Conservation (phyloP, 2,888 invertebrate genomes). For the Bruchidius siliquastri region DNA sequence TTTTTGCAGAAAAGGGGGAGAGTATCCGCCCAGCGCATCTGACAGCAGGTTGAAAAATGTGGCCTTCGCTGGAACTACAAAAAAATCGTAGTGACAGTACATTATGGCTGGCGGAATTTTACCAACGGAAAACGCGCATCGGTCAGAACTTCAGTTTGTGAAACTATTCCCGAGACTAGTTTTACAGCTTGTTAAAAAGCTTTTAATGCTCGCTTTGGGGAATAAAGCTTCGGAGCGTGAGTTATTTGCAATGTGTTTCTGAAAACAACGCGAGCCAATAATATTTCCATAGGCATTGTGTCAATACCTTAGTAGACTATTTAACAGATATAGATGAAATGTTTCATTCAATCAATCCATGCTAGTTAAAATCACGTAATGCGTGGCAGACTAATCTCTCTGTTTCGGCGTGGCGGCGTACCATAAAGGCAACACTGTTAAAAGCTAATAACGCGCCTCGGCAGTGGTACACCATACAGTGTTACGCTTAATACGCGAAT, state of each 20-base stretch:
- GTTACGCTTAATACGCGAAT: too few relatives aligned
- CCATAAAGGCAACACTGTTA: too few relatives aligned
- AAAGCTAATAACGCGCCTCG: too few relatives aligned
- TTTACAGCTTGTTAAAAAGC: background rate
- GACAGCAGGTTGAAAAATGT: background rate
- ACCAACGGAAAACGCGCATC: background rate
- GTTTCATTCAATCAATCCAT: too few relatives aligned
- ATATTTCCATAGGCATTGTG: too few relatives aligned
- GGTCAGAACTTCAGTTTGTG: background rate
- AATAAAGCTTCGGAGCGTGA: background rate
- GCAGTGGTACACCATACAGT: too few relatives aligned
- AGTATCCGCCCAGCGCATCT: background rate
- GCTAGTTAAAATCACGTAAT: too few relatives aligned
- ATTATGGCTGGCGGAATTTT: background rate
- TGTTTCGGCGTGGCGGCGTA: too few relatives aligned
- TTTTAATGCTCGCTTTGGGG: background rate
- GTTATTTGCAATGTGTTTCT: background rate
- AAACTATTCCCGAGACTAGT: background rate
- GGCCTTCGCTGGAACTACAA: background rate
- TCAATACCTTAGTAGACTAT: too few relatives aligned
- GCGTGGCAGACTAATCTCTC: too few relatives aligned
- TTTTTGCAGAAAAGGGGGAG: background rate
- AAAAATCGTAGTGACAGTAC: background rate
- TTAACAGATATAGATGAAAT: too few relatives aligned
- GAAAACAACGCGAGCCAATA: background rate